Percentiles rank a stretch among this genome's conserved stretches.
Evolutionary conservation across 2,113 vertebrate genomes (phyloP).

Genomic region (Dendropsophus ebraccatus): DNA sequence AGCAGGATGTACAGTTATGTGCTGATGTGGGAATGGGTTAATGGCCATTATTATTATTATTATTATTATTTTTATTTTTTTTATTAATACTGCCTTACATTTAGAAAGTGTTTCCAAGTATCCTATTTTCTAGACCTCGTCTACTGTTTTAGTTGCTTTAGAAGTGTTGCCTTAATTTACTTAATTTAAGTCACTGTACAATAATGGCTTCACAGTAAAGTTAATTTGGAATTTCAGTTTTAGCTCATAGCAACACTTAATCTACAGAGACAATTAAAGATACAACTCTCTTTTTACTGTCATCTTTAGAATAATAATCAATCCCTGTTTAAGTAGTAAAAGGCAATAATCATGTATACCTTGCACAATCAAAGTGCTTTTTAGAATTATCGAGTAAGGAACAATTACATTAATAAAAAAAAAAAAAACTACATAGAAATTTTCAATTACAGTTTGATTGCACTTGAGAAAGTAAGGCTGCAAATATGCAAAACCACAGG

Average conservation of each 20-base stretch:
- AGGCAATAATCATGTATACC: slow-evolving; percentile 1
- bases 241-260: slow-evolving; percentile 67
- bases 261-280: slow-evolving; percentile 72
- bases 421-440: background rate
- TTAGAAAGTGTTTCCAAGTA: background rate
- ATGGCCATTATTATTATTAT: no score
- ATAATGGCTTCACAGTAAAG: slow-evolving; percentile 71
- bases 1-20: no score
- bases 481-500: background rate
- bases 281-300: slow-evolving; percentile 66
- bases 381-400: background rate
- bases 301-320: slow-evolving; percentile 54
- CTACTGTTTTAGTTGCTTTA: slow-evolving; percentile 4
- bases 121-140: background rate
- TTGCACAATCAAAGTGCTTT: background rate
- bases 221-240: slow-evolving; percentile 70
- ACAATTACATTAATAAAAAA: background rate
- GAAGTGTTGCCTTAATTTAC: slow-evolving; percentile 64
- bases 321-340: slow-evolving; percentile 52
- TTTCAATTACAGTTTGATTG: background rate
- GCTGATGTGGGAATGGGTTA: no score
- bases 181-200: slow-evolving; percentile 70
- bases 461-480: background rate
- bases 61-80: no score
- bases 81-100: no score